Evolutionary conservation across 2,888 invertebrate species (phyloP), one percentile per base, ranked within the genome.

Genomic region (Tetramorium bicarinatum): DNA sequence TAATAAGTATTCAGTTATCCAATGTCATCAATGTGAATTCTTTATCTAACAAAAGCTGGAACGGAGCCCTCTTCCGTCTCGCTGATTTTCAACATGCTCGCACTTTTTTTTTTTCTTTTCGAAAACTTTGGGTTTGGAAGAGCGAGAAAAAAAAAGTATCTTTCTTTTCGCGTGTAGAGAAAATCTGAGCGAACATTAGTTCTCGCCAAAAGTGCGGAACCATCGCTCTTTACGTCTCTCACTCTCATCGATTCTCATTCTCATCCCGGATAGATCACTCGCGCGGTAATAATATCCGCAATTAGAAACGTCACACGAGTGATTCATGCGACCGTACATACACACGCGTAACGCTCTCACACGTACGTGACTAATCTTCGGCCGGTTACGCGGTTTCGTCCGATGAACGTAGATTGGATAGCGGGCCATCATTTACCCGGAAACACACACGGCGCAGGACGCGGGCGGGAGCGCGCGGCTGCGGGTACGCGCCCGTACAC

Each of bases 371-470:
- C 84, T 86, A 89, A 88, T 88, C 87, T 88, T 88, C 83, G 85
- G 75, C 66, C 84, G 76, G 86, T 89, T 89, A 83, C 82, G 87
- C 79, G 86, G 88, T 89, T 89, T 89, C 86, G 89, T 84, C 82
- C 90, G 88, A 81, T 86, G 82, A 89, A 75, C 88, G 85, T 88
- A 88, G 90, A 91, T 90, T 87, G 91, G 90, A 89, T 91, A 87
- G 87, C 88, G 82, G 83, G 84, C 85, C 90, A 90, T 89, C 89
- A 86, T 91, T 90, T 91, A 90, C 82, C 54, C 80, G 77, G 88
- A 49, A 80, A 84, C 89, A 83, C 64, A 59, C 64, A 59, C 82
- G 56, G 64, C 56, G 82, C 56, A 54, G 66, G 71, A 79, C 56
- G 61, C 52, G 25, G 74, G 66, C 34, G 44, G 80, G 59, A 54